A percentile compares a stretch with the other conserved stretches of the same genome.
phyloP scores from a whole-genome alignment of 2,888 invertebrate species.

The Heteropelma amictum region DNA sequence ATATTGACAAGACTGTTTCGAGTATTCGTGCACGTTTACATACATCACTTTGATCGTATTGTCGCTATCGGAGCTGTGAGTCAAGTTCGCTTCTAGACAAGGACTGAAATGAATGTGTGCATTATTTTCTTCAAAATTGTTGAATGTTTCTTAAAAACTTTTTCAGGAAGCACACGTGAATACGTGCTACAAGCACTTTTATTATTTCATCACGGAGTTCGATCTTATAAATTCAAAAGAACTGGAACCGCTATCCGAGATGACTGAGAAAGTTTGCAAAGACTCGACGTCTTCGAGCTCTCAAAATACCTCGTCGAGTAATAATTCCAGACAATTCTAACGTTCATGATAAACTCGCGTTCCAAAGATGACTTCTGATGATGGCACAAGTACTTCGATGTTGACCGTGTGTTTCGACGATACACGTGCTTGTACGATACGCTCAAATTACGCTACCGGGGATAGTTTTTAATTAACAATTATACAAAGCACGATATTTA shows the following conservation, averaged over 20 bases:
- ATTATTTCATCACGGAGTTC: slow-evolving; percentile 93
- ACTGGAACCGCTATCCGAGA: slow-evolving; percentile 89
- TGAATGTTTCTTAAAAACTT: background rate
- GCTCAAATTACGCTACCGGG: slow-evolving; percentile 18
- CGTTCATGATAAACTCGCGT: background rate
- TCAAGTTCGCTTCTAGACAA: slow-evolving; percentile 57
- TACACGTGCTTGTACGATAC: background rate
- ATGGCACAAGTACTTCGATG: slow-evolving; percentile 50
- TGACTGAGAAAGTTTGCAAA: slow-evolving; percentile 86
- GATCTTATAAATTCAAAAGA: slow-evolving; percentile 90
- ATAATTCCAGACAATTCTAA: slow-evolving; percentile 63
- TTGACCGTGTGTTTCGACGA: slow-evolving; percentile 10
- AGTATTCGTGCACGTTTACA: slow-evolving; percentile 96
- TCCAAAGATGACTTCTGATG: slow-evolving; percentile 37
- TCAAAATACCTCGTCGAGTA: slow-evolving; percentile 57
- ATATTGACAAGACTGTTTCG: slow-evolving; percentile 92
- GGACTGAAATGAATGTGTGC: background rate
- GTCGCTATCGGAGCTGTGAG: slow-evolving; percentile 92
- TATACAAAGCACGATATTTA: background rate
- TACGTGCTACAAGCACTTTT: slow-evolving; percentile 96
- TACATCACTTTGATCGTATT: slow-evolving; percentile 94
- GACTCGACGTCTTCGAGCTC: slow-evolving; percentile 74
- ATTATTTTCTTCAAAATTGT: background rate
- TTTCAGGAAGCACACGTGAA: slow-evolving; percentile 93
- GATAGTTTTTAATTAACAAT: slow-evolving; percentile 1